Conservation (phyloP, 2,797 vertebrate genomes). For the Mastacembelus armatus region DNA sequence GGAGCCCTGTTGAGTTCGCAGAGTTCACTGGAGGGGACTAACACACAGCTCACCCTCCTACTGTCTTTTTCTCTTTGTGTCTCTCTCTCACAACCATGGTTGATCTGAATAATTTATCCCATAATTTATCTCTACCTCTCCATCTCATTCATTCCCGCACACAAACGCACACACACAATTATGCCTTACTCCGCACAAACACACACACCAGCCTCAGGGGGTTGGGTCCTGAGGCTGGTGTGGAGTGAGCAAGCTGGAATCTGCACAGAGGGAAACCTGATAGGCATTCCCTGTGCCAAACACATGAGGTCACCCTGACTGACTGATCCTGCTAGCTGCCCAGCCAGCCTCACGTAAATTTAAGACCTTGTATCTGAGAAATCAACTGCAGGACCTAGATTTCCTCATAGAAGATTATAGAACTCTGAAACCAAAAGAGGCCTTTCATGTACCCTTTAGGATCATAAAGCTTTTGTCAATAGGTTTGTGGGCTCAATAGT, state of each 20-base stretch:
- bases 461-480: constrained; percentile 52
- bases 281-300: constrained; percentile 80
- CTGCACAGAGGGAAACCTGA: constrained; percentile 82
- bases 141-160: constrained; percentile 50
- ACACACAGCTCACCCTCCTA: constrained; percentile 65
- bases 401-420: constrained; percentile 31
- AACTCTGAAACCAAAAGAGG: constrained; percentile 25
- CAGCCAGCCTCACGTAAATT: constrained; percentile 47
- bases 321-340: constrained; percentile 70
- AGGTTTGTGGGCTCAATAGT: constrained; percentile 18
- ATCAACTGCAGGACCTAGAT: constrained; percentile 41
- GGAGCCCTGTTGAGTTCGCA: constrained; percentile 68
- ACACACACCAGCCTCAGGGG: constrained; percentile 47
- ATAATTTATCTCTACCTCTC: constrained; percentile 75
- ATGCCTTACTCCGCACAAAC: constrained; percentile 26
- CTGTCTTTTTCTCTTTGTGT: constrained; percentile 30
- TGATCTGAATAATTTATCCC: constrained; percentile 78
- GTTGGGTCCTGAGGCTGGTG: constrained; percentile 65
- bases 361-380: constrained; percentile 49
- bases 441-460: constrained; percentile 42
- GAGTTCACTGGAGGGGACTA: constrained; percentile 71
- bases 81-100: constrained; percentile 41
- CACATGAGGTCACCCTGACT: constrained; percentile 84
- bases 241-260: constrained; percentile 75
- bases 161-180: constrained; percentile 39